Evolutionary conservation across 2,797 vertebrate species (phyloP), one percentile per base, ranked within the genome.

Genomic region (Trichosurus vulpecula): DNA sequence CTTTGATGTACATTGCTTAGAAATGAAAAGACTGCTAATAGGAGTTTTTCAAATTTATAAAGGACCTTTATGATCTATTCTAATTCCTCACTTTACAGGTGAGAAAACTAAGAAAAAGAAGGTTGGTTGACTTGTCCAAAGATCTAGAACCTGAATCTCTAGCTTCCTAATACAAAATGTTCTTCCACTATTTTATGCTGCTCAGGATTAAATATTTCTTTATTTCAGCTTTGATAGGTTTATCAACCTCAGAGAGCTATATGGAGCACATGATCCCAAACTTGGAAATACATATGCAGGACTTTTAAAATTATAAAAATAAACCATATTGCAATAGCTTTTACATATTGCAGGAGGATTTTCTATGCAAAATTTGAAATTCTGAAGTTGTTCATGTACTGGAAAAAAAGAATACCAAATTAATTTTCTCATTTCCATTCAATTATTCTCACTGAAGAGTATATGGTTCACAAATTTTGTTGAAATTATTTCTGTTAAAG

Each of bases 401-500:
- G 41, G 30, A 52, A 92, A 94, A 54, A 90, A 89, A 2, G 19
- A 94, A 90, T 81, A 58, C 29, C 27, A 30, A 52, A 90, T 52
- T 31, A 12, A 90, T 90, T 16, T 53, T 53, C 89, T 90, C 29
- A 87, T 51, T 35, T 90, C 54, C 35, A 93, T 93, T 66, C 41
- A 89, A 47, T 29, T 90, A 52, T 27, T 90, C 89, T 52, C 27
- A 52, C 51, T 90, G 29, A 90, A 90, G 51, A 52, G 47, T 53
- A 90, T 90, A 52, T 29, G 51, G 89, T 29, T 51, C 52, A 31
- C 89, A 51, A 90, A 52, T 53, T 90, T 53, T 74, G 47, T 10
- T 53, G 54, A 95, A 90, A 90, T 90, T 74, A 74, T 41, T 74
- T 93, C 53, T 94, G 58, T 91, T 66, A 55, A 93, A 93, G 52